A percentile compares a stretch with the other conserved stretches of the same genome.
Conservation (phyloP, 23 tunicate species). For the Ciona savignyi region DNA sequence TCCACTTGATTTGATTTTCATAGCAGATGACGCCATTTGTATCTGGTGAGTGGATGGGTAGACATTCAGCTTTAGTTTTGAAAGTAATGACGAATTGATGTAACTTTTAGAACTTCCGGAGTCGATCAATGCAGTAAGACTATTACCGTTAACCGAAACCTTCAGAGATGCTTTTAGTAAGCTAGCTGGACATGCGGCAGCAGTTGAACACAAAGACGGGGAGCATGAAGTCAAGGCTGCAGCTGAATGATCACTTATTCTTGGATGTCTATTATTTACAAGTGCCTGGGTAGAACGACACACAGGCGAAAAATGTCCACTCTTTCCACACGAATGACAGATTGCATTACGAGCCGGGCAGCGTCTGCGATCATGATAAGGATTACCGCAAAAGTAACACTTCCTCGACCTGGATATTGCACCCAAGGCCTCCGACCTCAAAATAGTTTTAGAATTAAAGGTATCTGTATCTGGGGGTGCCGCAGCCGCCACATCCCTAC, state of each 20-base stretch:
- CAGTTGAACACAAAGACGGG: background rate
- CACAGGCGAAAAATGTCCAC: no score
- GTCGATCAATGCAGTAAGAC: no score
- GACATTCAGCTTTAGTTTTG: background rate
- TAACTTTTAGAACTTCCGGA: slow-evolving; percentile 8
- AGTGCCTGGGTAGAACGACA: background rate
- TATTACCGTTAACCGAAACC: background rate
- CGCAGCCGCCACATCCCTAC: background rate
- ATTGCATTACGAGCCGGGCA: background rate
- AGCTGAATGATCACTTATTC: background rate
- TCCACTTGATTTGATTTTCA: no score
- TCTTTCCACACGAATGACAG: no score
- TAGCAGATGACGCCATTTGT: slow-evolving; percentile 7
- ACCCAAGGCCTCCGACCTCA: background rate
- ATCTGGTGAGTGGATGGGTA: background rate
- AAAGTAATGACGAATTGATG: background rate
- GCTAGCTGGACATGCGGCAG: background rate
- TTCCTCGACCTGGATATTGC: background rate
- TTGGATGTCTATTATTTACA: background rate
- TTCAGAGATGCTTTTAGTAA: no score
- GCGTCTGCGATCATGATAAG: background rate
- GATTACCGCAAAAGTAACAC: slow-evolving; percentile 12
- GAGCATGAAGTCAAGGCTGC: background rate
- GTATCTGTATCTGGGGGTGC: background rate
- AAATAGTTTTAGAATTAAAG: background rate